Percentiles rank a stretch among this genome's conserved stretches.
phyloP scores from a whole-genome alignment of 2,888 invertebrate genomes.

The Megaustenia siamemsis region DNA sequence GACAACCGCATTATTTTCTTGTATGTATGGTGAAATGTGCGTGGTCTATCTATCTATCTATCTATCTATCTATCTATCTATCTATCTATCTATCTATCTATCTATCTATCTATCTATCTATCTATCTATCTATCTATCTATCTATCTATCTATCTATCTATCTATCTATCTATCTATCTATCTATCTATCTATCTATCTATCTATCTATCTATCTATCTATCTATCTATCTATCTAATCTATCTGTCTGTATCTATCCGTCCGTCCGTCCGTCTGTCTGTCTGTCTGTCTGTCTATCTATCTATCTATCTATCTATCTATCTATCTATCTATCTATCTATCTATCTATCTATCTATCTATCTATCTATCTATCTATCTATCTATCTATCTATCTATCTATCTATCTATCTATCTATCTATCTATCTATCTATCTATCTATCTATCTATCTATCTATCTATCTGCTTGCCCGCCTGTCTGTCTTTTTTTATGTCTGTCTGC shows the following conservation, averaged over 20 bases:
- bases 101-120: not conserved
- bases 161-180: constrained; percentile 15
- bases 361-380: no score
- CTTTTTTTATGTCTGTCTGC: not conserved
- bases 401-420: not conserved
- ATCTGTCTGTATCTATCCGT: not conserved
- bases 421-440: not conserved
- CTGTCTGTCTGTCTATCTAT: not conserved
- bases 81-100: not conserved
- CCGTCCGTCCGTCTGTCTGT: not conserved
- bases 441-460: constrained; percentile 22
- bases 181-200: constrained; percentile 15
- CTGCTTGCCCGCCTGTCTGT: not conserved
- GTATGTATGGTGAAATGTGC: not conserved
- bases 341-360: no score
- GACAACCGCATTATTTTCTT: no score
- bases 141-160: not conserved
- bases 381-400: not conserved
- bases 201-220: constrained; percentile 11
- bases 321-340: not conserved
- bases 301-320: not conserved
- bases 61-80: not conserved
- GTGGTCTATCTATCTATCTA: not conserved
- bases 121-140: not conserved
- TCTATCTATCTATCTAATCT: not conserved